Base-by-base conservation (phyloP, 2,797 vertebrate species). In the Rhynchotus rufescens region DNA sequence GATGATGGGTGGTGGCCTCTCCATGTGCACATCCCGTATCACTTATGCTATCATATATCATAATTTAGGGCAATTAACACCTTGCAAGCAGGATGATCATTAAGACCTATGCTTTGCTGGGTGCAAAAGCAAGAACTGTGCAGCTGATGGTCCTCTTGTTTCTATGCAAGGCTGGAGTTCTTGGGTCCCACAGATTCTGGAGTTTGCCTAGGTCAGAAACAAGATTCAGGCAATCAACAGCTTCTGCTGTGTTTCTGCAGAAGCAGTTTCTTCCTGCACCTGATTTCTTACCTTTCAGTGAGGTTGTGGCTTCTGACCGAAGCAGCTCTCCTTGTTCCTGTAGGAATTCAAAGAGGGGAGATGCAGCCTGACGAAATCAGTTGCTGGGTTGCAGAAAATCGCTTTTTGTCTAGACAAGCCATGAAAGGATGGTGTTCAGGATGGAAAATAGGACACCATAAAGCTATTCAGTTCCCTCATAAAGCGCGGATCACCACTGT, bases 231-330 rank as follows among this genome's bases (percentile, higher is more conserved):
- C 14, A 76, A 40, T 15, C 19, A 54, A 17, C 11, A 32, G 7
- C 56, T 59, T 11, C 0, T 1, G 5, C 7, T 32, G 60, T 21
- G 14, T 45, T 25, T 34, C 17, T 73, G 54, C 8, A 57, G 79
- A 67, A 30, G 23, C 10, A 66, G 14, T 47, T 57, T 52, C 20
- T 28, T 74, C 47, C 42, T 73, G 38, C 28, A 62, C 9, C 19
- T 28, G 64, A 8, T 21, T 3, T 6, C 2, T 5, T 52, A 9
- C 9, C 0, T 47, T 5, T 8, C 76, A 56, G 32, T 73, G 45
- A 57, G 56, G n/a, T 5, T 22, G 28, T 12, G 47, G 17, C 15
- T 82, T 38, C 44, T 12, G 49, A 44, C 16, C 14, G 49, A 73
- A 26, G 3, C 40, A 34, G 44, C 22, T 82, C 5, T 4, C 22